phyloP scores from a whole-genome alignment of 2,888 invertebrate species.

The Epinotia brunnichana region DNA sequence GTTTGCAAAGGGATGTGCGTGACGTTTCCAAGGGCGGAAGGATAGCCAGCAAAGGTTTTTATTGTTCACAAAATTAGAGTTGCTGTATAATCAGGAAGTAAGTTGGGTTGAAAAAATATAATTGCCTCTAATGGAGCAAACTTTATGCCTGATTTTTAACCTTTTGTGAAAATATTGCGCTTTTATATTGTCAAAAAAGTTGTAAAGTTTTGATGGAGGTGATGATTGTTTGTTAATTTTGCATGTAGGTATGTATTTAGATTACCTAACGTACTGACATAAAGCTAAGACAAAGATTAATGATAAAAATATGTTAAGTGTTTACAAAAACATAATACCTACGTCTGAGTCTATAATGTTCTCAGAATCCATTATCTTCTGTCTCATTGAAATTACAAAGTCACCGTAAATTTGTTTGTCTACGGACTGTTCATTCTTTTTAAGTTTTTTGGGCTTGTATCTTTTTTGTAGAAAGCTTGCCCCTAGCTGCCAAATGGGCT shows the following conservation, averaged over 20 bases:
- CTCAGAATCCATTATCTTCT: conserved; percentile 75
- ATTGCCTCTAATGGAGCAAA: conserved; percentile 45
- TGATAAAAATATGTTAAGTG: background rate
- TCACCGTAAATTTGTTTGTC: conserved; percentile 73
- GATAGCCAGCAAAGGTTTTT: conserved; percentile 70
- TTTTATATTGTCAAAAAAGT: background rate
- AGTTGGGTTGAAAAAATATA: conserved; percentile 58
- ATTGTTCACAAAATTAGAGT: conserved; percentile 72
- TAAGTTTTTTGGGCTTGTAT: conserved; percentile 57
- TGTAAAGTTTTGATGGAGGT: background rate
- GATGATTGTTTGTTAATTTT: too few species aligned
- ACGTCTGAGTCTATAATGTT: conserved; percentile 58
- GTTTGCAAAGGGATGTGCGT: conserved; percentile 77
- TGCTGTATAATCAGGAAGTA: conserved; percentile 67
- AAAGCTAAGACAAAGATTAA: background rate
- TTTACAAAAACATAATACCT: background rate
- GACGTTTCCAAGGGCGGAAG: conserved; percentile 79
- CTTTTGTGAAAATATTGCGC: conserved; percentile 1
- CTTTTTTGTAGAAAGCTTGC: conserved; percentile 72
- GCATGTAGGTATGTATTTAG: too few species aligned
- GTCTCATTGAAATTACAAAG: conserved; percentile 65
- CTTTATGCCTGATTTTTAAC: conserved; percentile 38
- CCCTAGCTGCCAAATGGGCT: conserved; percentile 65
- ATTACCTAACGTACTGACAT: too few species aligned
- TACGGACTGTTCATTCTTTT: conserved; percentile 61